These are phyloP conservation scores for Papilio demoleus DNA, from an alignment of 2,888 invertebrate genomes.

Conservation along the genomic window DNA sequence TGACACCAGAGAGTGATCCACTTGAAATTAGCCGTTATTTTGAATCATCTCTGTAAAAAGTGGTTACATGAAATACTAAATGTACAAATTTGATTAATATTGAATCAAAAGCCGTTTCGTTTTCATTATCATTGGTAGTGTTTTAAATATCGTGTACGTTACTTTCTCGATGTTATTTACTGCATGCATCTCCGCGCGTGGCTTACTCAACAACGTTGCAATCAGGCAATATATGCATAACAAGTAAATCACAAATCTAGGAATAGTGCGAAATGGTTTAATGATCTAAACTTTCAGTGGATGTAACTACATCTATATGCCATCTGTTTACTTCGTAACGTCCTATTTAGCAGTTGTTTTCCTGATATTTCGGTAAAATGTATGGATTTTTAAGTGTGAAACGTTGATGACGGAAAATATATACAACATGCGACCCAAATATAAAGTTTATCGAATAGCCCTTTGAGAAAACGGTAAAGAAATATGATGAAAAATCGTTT, in stretches of 20 bases:
- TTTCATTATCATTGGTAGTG: neutral
- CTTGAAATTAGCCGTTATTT: conserved; percentile 4
- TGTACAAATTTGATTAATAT: neutral
- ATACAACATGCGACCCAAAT: neutral
- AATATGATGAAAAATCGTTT: neutral
- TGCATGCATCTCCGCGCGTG: conserved; percentile 7
- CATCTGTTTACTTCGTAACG: neutral
- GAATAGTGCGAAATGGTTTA: neutral
- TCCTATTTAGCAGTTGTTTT: neutral
- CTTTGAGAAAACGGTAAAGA: neutral
- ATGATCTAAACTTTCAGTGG: neutral
- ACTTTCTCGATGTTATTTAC: conserved; percentile 4
- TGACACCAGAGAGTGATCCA: neutral
- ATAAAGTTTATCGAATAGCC: neutral
- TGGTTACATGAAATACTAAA: neutral
- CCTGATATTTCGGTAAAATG: no score
- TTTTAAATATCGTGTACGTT: neutral
- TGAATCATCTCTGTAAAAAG: neutral
- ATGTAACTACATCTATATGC: neutral
- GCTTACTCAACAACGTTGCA: neutral
- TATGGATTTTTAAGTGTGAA: no score
- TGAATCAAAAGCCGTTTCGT: neutral
- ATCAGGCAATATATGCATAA: neutral
- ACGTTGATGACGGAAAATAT: neutral
- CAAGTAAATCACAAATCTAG: neutral